phyloP scores from a whole-genome alignment of 2,888 invertebrate genomes.

The Buathra laborator region DNA sequence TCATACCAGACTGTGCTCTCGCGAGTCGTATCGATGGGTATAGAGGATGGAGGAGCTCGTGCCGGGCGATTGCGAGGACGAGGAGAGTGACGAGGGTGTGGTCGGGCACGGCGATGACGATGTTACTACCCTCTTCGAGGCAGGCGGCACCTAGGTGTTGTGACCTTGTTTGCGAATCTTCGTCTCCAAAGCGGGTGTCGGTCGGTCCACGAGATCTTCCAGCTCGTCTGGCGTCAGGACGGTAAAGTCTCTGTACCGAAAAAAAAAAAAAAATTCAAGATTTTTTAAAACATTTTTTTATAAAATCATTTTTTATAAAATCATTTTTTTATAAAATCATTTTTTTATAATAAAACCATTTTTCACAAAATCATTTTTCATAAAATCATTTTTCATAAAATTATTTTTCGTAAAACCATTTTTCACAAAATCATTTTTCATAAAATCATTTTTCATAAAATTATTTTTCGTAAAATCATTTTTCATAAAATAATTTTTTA shows the following conservation, averaged over 20 bases:
- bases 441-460: too few relatives aligned
- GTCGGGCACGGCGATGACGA: slow-evolving; percentile 81
- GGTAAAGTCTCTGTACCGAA: slow-evolving; percentile 80
- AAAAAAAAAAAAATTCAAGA: background rate
- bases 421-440: too few relatives aligned
- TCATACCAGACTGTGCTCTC: slow-evolving; percentile 83
- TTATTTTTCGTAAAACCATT: too few relatives aligned
- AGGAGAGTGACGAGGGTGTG: slow-evolving; percentile 81
- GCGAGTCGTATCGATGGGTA: slow-evolving; percentile 82
- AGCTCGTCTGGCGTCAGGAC: slow-evolving; percentile 87
- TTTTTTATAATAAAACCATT: background rate
- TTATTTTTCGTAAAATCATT: too few relatives aligned
- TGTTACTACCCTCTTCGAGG: slow-evolving; percentile 81
- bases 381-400: too few relatives aligned
- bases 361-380: too few relatives aligned
- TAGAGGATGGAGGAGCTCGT: slow-evolving; percentile 82
- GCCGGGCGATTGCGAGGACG: slow-evolving; percentile 81
- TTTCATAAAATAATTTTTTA: too few relatives aligned
- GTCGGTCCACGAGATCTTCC: slow-evolving; percentile 87
- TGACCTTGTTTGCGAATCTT: slow-evolving; percentile 84
- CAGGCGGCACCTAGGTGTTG: slow-evolving; percentile 82
- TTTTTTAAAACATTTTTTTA: too few relatives aligned
- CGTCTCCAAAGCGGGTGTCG: slow-evolving; percentile 85
- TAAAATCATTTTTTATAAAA: background rate
- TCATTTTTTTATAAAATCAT: background rate